Evolutionary conservation across 92 coral and sea anemone genomes (phyloP), one percentile per base, ranked within the genome.

Genomic region (Montipora capitata): DNA sequence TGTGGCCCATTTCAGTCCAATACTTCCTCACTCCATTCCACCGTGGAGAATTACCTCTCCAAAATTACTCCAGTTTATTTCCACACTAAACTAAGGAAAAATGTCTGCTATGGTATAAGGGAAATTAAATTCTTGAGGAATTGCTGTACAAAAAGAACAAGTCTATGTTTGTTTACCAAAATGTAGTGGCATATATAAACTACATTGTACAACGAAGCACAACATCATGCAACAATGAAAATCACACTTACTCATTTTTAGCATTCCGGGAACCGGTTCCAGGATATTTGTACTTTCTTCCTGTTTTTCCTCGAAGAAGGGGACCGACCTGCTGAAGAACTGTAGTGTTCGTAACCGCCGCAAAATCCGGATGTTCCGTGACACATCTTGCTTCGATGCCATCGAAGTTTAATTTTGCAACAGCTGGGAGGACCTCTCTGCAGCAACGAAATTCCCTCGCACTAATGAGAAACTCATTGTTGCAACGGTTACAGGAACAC

Each of bases 391-490:
- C 76, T n/a, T 72, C 49, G 4, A 27, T 27, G 35, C 35, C 35
- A 27, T 27, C 0, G 35, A 27, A 27, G 35, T 27, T 27, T 4
- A 83, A 27, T 62, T 69, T 69, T 15, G 15, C 87, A 54, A 49
- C 51, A 13, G 68, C 76, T 58, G 62, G 51, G 15, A 78, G 62
- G 5, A 87, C 65, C 68, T 87, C 91, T 57, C 72, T 51, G 56
- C 91, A 87, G 71, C 91, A 87, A 39, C 91, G 85, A 43, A 67
- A 79, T 61, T 87, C 86, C 58, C 77, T 27, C 11, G 76, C 86
- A 64, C 77, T 81, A 2, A 71, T 40, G 14, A 87, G 80, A 3
- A 45, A 18, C 67, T 67, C 87, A 42, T 7, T 12, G 17, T 49
- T 83, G 59, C 87, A 83, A 2, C 43, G 39, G 76, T 80, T 40